Percentiles rank a stretch among this genome's conserved stretches.
Conservation (phyloP, 2,888 invertebrate species). For the Cataglyphis cursor region DNA sequence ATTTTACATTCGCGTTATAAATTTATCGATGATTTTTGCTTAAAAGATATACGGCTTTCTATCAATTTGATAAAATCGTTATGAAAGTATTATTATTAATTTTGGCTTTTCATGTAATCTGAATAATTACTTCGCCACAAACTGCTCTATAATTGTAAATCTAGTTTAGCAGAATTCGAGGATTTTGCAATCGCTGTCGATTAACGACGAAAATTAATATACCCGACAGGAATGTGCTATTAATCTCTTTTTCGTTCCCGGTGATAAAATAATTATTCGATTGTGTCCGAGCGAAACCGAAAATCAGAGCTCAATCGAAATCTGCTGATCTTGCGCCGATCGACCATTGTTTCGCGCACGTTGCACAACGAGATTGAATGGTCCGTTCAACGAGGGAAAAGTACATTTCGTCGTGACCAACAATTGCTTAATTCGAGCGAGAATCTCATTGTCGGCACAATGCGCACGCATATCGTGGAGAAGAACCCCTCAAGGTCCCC, state of each 20-base stretch:
- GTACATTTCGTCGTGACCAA: conserved; percentile 48
- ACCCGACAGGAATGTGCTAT: conserved; percentile 22
- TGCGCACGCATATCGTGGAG: conserved; percentile 10
- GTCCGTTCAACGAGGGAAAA: conserved; percentile 41
- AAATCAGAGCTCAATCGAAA: neutral
- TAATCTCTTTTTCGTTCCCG: conserved; percentile 28
- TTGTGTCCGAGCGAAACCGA: conserved; percentile 52
- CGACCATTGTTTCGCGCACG: conserved; percentile 23
- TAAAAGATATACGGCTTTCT: neutral
- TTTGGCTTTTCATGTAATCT: neutral
- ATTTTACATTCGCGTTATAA: neutral
- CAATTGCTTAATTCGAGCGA: conserved; percentile 58
- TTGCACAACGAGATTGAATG: conserved; percentile 57
- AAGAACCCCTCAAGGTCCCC: conserved; percentile 5
- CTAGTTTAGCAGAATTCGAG: conserved; percentile 6
- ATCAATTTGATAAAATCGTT: neutral
- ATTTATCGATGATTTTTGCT: neutral
- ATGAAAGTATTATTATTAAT: neutral
- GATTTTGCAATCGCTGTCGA: conserved; percentile 10
- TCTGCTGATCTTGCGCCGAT: conserved; percentile 47
- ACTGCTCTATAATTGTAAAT: neutral
- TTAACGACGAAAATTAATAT: conserved; percentile 39
- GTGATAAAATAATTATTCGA: conserved; percentile 61
- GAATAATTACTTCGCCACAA: neutral
- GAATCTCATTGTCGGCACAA: conserved; percentile 21